Evolutionary conservation across 2,113 vertebrate species (phyloP), one percentile per base, ranked within the genome.

Genomic region (Pithys albifrons): DNA sequence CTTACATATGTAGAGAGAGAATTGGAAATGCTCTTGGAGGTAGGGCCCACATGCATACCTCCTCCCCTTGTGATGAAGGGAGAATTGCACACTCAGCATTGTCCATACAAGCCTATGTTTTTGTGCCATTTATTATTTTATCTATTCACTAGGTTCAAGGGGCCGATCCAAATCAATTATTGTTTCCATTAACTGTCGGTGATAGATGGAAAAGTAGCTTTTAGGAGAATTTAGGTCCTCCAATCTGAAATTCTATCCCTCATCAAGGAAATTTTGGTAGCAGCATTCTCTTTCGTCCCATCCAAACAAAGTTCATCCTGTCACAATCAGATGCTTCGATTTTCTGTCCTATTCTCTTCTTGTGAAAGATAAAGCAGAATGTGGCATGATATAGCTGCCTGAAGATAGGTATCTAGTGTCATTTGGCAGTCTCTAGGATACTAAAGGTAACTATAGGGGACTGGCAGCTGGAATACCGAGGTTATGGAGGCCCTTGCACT

Each of bases 391-490:
- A 33, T 0, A 57, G 19, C 37, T 74, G 11, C 23, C 59, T 74
- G 61, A 37, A 57, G 37, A 43, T 6, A 31, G 28, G 8, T 41
- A 23, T 57, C 12, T 51, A 9, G 37, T 41, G 69, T 7, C 19
- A 12, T 61, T 43, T 37, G 35, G 15, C 35, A 43, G 6, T 67
- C 31, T 52, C n/a, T 67, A 24, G 37, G 31, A 9, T 25, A 54
- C 7, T 24, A 54, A 12, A 76, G 24, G 16, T 18, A 43, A 22
- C 0, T 5, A 8, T 0, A 19, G 28, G 5, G 14, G 11, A 29
- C 41, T 48, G 41, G 17, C 17, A 62, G 18, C 23, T 35, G 35
- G 16, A 37, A 23, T 14, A 48, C 11, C 43, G 25, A 46, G 5
- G 3, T 52, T 54, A 25, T n/a, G 27, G 29, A 54, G 48, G 12